phyloP scores from a whole-genome alignment of 2,888 invertebrate genomes.

The Nephrotoma flavescens region DNA sequence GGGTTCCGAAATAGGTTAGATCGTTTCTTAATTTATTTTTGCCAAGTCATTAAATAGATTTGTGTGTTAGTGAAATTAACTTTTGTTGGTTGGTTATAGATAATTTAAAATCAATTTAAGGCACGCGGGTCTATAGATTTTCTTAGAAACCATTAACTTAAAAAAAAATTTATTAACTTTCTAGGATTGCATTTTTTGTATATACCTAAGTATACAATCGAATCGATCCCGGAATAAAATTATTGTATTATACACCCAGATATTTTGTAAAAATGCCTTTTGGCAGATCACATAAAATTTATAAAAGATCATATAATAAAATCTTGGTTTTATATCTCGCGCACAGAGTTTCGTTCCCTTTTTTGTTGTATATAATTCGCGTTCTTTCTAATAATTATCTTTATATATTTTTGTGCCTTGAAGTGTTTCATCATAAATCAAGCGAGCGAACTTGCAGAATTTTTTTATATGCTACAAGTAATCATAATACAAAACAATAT shows the following conservation, averaged over 20 bases:
- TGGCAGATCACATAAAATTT: background rate
- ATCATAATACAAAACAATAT: background rate
- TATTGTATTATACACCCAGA: background rate
- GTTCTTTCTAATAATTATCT: background rate
- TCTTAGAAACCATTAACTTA: background rate
- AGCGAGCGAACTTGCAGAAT: background rate
- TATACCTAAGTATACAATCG: background rate
- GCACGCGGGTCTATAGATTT: background rate
- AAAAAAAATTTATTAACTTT: background rate
- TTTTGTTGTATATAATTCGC: background rate
- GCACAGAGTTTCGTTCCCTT: background rate
- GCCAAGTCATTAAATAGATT: background rate
- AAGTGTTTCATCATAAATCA: background rate
- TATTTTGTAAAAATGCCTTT: background rate
- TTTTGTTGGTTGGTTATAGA: background rate
- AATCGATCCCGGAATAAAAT: background rate
- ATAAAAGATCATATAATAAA: background rate
- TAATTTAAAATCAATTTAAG: background rate
- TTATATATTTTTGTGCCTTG: background rate
- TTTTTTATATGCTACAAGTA: background rate
- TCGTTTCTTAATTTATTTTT: background rate
- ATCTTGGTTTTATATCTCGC: background rate
- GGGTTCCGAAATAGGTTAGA: background rate
- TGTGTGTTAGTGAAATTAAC: background rate
- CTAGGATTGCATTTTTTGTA: background rate